phyloP scores from a whole-genome alignment of 2,113 vertebrate species.

The Seriola rivoliana region DNA sequence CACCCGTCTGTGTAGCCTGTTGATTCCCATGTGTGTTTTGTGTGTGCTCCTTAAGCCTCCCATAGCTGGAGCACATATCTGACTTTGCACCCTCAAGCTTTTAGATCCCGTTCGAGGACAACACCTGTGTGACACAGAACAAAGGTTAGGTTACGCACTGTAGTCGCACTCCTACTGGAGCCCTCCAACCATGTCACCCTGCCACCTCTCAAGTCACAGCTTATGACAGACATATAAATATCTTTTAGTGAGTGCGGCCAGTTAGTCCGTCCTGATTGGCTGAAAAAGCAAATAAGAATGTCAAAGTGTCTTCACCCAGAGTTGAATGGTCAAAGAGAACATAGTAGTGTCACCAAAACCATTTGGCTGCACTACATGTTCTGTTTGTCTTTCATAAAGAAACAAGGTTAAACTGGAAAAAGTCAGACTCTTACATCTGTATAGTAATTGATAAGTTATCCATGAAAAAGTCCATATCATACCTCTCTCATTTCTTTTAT shows the following conservation, averaged over 20 bases:
- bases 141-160: background rate
- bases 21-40: background rate
- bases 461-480: slow-evolving; percentile 31
- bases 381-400: background rate
- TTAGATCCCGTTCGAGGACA: background rate
- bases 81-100: background rate
- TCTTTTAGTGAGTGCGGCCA: background rate
- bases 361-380: background rate
- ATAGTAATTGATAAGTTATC: no score
- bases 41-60: no score
- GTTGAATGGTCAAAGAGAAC: no score
- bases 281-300: background rate
- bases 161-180: no score
- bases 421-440: background rate
- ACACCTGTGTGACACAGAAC: background rate
- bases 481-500: slow-evolving; percentile 99
- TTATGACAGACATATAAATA: background rate
- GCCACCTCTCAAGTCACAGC: background rate
- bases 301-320: background rate
- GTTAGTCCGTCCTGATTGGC: background rate
- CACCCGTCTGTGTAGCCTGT: no score
- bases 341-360: no score
- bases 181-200: background rate
- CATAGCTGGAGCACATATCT: no score
- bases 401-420: background rate